A percentile compares a stretch with the other conserved stretches of the same genome.
These are phyloP conservation scores for Fragum whitleyi DNA, from an alignment of 2,888 invertebrate genomes.

Conservation along the genomic window DNA sequence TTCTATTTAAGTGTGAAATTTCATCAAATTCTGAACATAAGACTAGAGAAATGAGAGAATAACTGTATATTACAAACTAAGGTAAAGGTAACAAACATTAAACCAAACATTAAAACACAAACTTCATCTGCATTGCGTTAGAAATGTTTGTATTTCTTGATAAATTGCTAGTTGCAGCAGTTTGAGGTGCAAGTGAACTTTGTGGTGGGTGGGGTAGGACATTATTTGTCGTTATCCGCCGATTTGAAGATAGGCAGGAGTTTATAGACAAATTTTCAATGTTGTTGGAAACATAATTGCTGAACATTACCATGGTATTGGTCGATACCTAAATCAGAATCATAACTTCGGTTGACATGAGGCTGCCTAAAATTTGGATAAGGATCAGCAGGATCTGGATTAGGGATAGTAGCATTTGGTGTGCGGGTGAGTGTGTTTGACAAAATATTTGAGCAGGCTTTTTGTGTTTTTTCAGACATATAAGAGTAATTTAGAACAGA, in stretches of 20 bases:
- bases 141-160: conserved; percentile 1
- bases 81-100: no score
- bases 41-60: no score
- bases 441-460: conserved; percentile 37
- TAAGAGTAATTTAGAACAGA: conserved; percentile 44
- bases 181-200: neutral
- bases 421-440: conserved; percentile 20
- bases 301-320: neutral
- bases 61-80: no score
- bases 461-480: conserved; percentile 53
- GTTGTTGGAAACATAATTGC: neutral
- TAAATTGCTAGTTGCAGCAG: neutral
- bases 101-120: no score
- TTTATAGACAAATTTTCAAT: no score
- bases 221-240: no score
- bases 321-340: neutral
- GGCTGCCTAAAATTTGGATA: neutral
- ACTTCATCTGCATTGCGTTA: conserved; percentile 18
- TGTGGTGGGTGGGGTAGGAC: neutral
- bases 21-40: no score
- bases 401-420: conserved; percentile 11
- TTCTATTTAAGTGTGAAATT: no score
- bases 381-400: neutral
- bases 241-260: no score
- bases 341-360: neutral